A percentile compares a stretch with the other conserved stretches of the same genome.
phyloP scores from a whole-genome alignment of 2,113 vertebrate genomes.

The Strix aluco region DNA sequence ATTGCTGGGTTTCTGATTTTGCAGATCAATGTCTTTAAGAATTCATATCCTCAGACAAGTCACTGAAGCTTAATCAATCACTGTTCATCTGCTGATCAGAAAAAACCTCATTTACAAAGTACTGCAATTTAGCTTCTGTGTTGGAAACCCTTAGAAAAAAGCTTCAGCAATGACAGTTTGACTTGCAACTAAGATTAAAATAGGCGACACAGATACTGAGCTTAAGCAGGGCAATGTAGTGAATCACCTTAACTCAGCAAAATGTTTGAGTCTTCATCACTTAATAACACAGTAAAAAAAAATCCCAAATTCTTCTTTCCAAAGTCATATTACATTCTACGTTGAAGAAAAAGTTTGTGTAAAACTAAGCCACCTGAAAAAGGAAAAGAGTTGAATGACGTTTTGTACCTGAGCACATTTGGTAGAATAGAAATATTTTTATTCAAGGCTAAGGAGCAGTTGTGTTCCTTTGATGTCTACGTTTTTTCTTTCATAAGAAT shows the following conservation, averaged over 20 bases:
- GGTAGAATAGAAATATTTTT: neutral
- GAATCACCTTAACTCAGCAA: slow-evolving; percentile 40
- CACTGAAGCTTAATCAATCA: slow-evolving; percentile 30
- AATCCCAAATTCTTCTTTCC: neutral
- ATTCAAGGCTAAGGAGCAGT: neutral
- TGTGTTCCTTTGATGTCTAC: neutral
- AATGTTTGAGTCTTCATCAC: neutral
- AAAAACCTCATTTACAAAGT: neutral
- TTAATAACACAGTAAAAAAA: neutral
- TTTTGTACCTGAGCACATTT: neutral
- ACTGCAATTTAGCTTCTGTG: neutral
- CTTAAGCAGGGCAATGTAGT: neutral
- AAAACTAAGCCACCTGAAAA: neutral
- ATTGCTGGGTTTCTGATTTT: neutral
- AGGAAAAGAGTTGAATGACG: neutral
- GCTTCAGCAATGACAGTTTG: slow-evolving; percentile 9
- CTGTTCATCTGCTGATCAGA: neutral
- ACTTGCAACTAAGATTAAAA: slow-evolving; percentile 33
- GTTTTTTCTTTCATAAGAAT: neutral
- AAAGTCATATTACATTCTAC: neutral
- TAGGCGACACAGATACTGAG: slow-evolving; percentile 17
- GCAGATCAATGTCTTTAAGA: slow-evolving; percentile 33
- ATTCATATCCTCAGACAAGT: slow-evolving; percentile 27
- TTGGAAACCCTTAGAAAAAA: slow-evolving; percentile 15
- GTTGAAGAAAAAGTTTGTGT: neutral